Evolutionary conservation across 2,113 vertebrate genomes (phyloP), one percentile per base, ranked within the genome.

Genomic region (Nymphicus hollandicus): DNA sequence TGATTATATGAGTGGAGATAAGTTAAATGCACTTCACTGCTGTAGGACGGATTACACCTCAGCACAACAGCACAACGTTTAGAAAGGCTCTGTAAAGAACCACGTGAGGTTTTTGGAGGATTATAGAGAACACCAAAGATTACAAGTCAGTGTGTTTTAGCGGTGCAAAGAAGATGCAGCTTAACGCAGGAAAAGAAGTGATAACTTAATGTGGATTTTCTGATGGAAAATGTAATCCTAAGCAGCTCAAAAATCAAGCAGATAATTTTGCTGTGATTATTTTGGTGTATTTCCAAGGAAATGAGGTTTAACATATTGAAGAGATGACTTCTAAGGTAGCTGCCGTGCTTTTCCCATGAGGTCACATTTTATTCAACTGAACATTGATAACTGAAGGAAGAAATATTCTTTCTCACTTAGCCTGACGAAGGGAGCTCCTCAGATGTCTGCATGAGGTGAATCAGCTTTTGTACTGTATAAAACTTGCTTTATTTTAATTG

Each of bases 151-250:
- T 56, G 91, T 86, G 52, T 95, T 91, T 94, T 61, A 88, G 86
- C 81, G 79, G 73, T 11, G 91, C 86, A 91, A 93, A 95, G 90
- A 89, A 88, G 53, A 96, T 89, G 78, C 93, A 95, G 83, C 88
- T 94, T 92, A 94, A 82, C 3, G 25, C 5, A 79, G 49, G 77
- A 80, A 85, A 94, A 81, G 69, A 86, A 92, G 76, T 9, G 77
- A 69, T 79, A 87, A 96, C 91, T 92, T 27, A 81, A 76, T 13
- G 13, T 92, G 95, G 81, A 76, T 92, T 95, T 96, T 39, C 88
- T 14, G 66, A 92, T 66, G 91, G 91, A 35, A 91, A 86, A 93
- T 4, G 41, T 70, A 94, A 94, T 94, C 92, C 92, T 94, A 91
- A 95, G 81, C 87, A 8, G 83, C 77, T 90, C 52, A 72, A 43